Percentiles rank a stretch among this genome's conserved stretches.
Evolutionary conservation across 2,797 vertebrate genomes (phyloP).

Genomic region (Peromyscus nudipes): DNA sequence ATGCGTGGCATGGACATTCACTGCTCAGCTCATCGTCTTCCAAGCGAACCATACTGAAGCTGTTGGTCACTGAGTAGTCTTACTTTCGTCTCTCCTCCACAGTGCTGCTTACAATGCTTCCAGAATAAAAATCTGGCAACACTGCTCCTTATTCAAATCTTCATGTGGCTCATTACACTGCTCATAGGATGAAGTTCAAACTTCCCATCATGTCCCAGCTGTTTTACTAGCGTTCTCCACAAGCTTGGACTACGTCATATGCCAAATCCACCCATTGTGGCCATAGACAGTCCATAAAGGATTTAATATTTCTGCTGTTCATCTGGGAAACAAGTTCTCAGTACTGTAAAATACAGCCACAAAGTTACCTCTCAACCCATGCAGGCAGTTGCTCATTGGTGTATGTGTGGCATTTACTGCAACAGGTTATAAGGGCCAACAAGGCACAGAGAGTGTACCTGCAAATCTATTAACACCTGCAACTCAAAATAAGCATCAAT

Average conservation of each 20-base stretch:
- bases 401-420: background rate
- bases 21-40: background rate
- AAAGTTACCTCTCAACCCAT: background rate
- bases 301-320: background rate
- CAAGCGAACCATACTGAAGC: background rate
- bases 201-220: background rate
- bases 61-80: background rate
- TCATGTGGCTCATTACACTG: background rate
- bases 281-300: background rate
- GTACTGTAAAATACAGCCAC: constrained; percentile 1
- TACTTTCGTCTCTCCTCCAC: background rate
- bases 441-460: background rate
- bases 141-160: background rate
- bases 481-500: background rate
- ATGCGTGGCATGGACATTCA: background rate
- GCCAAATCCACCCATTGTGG: background rate
- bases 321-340: background rate
- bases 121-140: background rate
- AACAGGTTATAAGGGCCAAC: background rate
- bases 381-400: background rate
- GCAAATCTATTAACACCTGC: background rate
- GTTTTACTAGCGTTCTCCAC: background rate
- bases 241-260: background rate
- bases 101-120: background rate
- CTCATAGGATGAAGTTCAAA: constrained; percentile 1